Conservation (phyloP, 2,113 vertebrate species). For the Taurulus bubalis region DNA sequence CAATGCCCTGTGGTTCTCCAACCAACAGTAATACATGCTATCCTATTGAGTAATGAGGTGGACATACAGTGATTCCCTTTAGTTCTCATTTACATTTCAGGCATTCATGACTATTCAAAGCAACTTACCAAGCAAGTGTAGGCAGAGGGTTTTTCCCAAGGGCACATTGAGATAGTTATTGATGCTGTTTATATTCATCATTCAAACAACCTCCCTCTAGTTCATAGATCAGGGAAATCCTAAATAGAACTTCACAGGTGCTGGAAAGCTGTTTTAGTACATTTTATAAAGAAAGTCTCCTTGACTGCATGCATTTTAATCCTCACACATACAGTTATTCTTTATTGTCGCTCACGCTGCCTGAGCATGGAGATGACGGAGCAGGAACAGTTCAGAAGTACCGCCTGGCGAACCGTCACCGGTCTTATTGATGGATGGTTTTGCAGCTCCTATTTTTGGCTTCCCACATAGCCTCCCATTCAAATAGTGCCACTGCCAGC, state of each 20-base stretch:
- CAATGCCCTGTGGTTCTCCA: constrained; percentile 15
- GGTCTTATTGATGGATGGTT: constrained; percentile 66
- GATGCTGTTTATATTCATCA: not conserved
- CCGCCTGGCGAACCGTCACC: constrained; percentile 29
- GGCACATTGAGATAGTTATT: not conserved
- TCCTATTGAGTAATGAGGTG: constrained; percentile 29
- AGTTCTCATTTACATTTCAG: constrained; percentile 23
- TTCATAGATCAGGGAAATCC: not conserved
- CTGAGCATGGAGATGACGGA: constrained; percentile 34
- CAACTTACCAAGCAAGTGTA: not conserved
- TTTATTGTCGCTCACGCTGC: constrained; percentile 29
- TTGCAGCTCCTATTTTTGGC: constrained; percentile 67
- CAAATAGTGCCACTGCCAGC: constrained; percentile 40
- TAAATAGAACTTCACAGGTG: not conserved
- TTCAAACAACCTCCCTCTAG: not conserved
- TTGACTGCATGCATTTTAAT: constrained; percentile 2
- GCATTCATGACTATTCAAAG: constrained; percentile 3
- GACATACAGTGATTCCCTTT: constrained; percentile 7
- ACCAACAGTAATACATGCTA: constrained; percentile 35
- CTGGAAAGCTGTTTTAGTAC: not conserved
- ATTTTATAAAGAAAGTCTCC: not conserved
- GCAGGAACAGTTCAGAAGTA: constrained; percentile 47
- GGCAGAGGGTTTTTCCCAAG: not conserved
- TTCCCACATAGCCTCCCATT: constrained; percentile 44
- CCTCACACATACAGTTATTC: not conserved